Percentiles rank a stretch among this genome's conserved stretches.
Evolutionary conservation across 2,888 invertebrate species (phyloP).

Genomic region (Cantharis flavilabris): DNA sequence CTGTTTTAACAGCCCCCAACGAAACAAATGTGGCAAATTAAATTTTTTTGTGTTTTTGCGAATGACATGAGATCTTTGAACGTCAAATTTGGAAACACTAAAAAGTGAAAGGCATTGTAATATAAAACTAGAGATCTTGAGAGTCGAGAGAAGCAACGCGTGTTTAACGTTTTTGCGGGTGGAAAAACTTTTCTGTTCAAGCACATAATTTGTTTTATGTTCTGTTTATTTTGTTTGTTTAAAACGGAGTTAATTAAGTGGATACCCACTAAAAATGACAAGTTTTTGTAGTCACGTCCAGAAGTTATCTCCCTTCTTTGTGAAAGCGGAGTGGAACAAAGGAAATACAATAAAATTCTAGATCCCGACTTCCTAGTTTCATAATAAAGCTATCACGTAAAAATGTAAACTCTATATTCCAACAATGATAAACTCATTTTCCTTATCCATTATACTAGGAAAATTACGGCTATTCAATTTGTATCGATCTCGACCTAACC

Average conservation of each 20-base stretch:
- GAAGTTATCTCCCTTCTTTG: background rate
- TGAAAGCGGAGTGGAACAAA: background rate
- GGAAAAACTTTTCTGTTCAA: background rate
- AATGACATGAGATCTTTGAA: background rate
- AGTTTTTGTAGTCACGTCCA: background rate
- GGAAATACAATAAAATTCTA: background rate
- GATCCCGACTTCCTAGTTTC: background rate
- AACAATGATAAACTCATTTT: background rate
- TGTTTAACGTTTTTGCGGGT: background rate
- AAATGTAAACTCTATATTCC: background rate
- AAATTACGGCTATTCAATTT: background rate
- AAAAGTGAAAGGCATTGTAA: background rate
- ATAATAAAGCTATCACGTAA: background rate
- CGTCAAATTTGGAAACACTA: background rate
- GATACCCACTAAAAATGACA: background rate
- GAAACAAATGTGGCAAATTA: background rate
- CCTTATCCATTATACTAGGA: background rate
- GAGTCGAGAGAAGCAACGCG: background rate
- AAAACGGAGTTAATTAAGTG: background rate
- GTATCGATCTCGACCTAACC: background rate
- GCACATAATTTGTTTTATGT: background rate
- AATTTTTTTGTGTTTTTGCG: background rate
- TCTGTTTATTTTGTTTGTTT: background rate
- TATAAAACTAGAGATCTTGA: background rate
- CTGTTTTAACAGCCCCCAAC: background rate